A percentile compares a stretch with the other conserved stretches of the same genome.
Conservation (phyloP, 2,888 invertebrate species). For the Chrysodeixis includens region DNA sequence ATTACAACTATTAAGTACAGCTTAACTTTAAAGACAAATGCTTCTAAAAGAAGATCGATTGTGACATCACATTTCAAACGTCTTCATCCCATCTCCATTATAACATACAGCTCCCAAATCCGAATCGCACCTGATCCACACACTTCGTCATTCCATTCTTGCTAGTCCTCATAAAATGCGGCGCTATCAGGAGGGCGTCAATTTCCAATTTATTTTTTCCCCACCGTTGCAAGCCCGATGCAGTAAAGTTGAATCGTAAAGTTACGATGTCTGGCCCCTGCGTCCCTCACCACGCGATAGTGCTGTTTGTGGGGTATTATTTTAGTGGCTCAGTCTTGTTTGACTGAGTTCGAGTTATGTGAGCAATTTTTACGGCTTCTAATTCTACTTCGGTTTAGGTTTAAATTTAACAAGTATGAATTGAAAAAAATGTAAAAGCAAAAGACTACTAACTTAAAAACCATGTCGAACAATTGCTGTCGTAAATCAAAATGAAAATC, state of each 20-base stretch:
- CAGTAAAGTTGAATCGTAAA: slow-evolving; percentile 86
- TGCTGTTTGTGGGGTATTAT: slow-evolving; percentile 49
- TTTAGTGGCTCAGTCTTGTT: slow-evolving; percentile 21
- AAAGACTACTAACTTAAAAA: too few relatives aligned
- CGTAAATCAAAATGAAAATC: too few relatives aligned
- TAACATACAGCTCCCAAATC: not conserved
- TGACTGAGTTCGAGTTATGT: not conserved
- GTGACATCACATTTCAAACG: not conserved
- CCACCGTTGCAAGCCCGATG: slow-evolving; percentile 82
- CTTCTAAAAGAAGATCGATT: too few relatives aligned
- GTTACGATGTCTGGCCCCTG: slow-evolving; percentile 83
- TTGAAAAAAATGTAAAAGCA: too few relatives aligned
- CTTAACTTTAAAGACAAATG: too few relatives aligned
- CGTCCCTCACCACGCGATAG: slow-evolving; percentile 73
- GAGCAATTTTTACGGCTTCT: not conserved
- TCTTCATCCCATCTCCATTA: too few relatives aligned
- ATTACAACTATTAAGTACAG: too few relatives aligned
- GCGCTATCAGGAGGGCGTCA: slow-evolving; percentile 76
- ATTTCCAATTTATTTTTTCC: slow-evolving; percentile 88
- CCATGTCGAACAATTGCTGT: too few relatives aligned
- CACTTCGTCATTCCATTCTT: slow-evolving; percentile 48
- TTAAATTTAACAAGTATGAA: too few relatives aligned
- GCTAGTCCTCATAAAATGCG: slow-evolving; percentile 55
- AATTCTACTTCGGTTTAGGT: too few relatives aligned
- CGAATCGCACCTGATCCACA: slow-evolving; percentile 25